Evolutionary conservation across 2,888 invertebrate species (phyloP), one percentile per base, ranked within the genome.

Genomic region (Latrodectus elegans): DNA sequence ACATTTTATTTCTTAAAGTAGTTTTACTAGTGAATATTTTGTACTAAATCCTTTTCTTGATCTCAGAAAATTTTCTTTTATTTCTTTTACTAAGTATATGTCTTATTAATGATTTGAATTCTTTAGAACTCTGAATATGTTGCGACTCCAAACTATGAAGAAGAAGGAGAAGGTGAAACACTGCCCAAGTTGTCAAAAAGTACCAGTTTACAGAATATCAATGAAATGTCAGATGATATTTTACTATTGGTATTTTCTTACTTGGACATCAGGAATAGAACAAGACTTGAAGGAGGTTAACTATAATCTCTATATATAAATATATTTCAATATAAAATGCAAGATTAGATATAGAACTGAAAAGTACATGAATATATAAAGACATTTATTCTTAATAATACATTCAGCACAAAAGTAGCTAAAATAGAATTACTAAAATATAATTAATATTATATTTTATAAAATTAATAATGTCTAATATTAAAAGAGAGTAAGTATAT

Each of bases 201-300:
- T 38, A 67, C n/a, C 64, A 85, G 84, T 51, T 74, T 88, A 15
- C 78, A 88, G 26, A 84, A 81, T 55, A 88, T 89, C 9, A 88
- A 89, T 84, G 89, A 89, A 83, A 84, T 89, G 76, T 84, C 88
- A 70, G 88, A 88, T 49, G 89, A 89, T 72, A 84, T 89, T 51
- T 64, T 89, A 12, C 38, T 89, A 12, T 65, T 84, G 8, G 86
- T 89, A 53, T 89, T 89, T 65, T 83, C 85, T 8, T 88, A 83
- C 26, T 70, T 89, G 53, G 83, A 82, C 11, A 60, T 89, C 14
- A 74, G 55, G n/a, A 88, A 89, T 14, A 70, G 84, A 70, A 78
- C 84, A n/a, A 83, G 60, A 78, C 22, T 89, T 52, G 89, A 89
- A 76, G 65, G 15, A 65, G 89, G 89, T 89, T 60, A 64, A 74